Evolutionary conservation across 1,140 invertebrate species (phyloP), one percentile per base, ranked within the genome.

Genomic region (Cheumatopsyche charites): DNA sequence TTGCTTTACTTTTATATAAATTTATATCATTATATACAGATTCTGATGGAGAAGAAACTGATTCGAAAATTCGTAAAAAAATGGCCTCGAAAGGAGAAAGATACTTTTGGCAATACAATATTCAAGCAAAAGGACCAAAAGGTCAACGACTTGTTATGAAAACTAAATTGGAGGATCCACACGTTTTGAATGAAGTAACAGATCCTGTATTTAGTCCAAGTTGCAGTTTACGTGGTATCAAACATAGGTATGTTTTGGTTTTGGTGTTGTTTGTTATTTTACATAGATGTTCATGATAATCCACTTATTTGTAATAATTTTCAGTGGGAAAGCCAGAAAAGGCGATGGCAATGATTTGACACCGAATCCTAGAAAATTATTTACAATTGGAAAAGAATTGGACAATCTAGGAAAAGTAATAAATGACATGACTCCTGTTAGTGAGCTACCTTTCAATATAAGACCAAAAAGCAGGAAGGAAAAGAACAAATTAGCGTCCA

Each of bases 61-160:
- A 58, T 58, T 7, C 3, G 9, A 58, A 58, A 58, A 17, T 79
- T 23, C 80, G 83, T 66, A 77, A 77, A 43, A 65, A 80, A 81
- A 66, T 80, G 79, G 65, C 78, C 47, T 82, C 81, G 49, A 94
- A 94, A 79, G 93, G 91, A 77, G 94, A 96, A 78, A 86, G 92
- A 69, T 98, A 90, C 81, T 98, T 99, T 82, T 99, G 97, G 97
- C 97, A 98, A 80, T 98, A 99, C 80, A 99, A 99, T 84, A 94
- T 98, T 4, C 97, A 98, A 84, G 95, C 96, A 99, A 99, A 36
- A 86, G 97, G 97, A 1, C 96, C 97, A 2, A 98, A 98, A 84
- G 94, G 96, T 52, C 93, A 95, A 78, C 85, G 94, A 76, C 83
- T 96, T 41, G 89, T 93, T 21, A 87, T 94, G 72, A 90, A 92